phyloP scores from a whole-genome alignment of 2,113 vertebrate species.

The Cettia cetti region DNA sequence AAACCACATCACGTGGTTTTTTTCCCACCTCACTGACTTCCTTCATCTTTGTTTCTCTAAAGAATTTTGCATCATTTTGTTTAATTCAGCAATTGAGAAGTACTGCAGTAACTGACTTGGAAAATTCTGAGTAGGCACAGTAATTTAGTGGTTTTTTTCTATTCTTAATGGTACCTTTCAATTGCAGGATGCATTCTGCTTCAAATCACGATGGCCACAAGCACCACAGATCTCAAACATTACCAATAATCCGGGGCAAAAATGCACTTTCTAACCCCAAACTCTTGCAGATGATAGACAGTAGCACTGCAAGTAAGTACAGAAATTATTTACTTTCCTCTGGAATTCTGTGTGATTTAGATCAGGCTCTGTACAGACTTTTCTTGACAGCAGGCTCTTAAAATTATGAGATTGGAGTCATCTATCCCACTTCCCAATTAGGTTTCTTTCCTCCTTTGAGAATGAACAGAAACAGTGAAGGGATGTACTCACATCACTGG shows the following conservation, averaged over 20 bases:
- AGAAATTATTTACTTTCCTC: not conserved
- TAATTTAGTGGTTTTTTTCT: not conserved
- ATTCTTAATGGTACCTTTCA: not conserved
- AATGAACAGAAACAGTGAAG: not conserved
- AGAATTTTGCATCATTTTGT: not conserved
- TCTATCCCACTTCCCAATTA: not conserved
- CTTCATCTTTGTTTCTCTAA: not conserved
- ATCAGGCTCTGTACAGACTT: not conserved
- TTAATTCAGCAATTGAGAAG: not conserved
- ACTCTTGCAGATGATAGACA: slow-evolving; percentile 94
- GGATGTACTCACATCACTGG: not conserved
- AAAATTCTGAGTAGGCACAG: not conserved
- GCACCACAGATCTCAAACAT: slow-evolving; percentile 92
- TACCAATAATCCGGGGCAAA: slow-evolving; percentile 95
- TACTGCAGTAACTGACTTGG: not conserved
- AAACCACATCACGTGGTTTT: not conserved
- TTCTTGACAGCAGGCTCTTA: not conserved
- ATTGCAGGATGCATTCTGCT: slow-evolving; percentile 86
- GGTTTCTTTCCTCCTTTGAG: not conserved
- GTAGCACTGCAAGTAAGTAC: slow-evolving; percentile 76
- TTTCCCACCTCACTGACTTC: not conserved
- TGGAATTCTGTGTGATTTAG: not conserved
- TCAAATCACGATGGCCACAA: slow-evolving; percentile 88
- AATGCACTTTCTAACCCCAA: slow-evolving; percentile 95
- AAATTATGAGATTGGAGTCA: not conserved